A percentile compares a stretch with the other conserved stretches of the same genome.
Conservation (phyloP, 2,888 invertebrate genomes). For the Hanleya hanleyi region DNA sequence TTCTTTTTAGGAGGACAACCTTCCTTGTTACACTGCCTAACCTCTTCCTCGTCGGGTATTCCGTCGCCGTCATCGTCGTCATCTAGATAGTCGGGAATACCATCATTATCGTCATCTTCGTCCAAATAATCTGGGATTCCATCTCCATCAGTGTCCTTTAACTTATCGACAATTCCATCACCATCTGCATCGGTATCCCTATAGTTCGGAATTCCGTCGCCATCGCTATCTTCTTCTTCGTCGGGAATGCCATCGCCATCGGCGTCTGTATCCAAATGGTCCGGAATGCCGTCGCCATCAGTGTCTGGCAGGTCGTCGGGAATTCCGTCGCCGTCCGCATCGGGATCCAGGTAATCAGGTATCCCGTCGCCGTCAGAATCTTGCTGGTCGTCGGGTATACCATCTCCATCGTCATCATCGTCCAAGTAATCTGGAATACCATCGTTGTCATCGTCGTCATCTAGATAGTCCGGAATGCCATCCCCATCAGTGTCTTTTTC, state of each 20-base stretch:
- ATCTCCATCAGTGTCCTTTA: conserved; percentile 56
- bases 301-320: conserved; percentile 49
- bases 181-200: conserved; percentile 51
- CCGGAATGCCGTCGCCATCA: conserved; percentile 69
- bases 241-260: conserved; percentile 52
- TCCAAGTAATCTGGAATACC: conserved; percentile 46
- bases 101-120: conserved; percentile 57
- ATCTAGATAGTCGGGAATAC: conserved; percentile 58
- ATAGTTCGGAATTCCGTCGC: conserved; percentile 43
- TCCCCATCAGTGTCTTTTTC: conserved; percentile 54
- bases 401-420: conserved; percentile 36
- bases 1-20: conserved; percentile 5
- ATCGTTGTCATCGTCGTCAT: conserved; percentile 51
- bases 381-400: conserved; percentile 30
- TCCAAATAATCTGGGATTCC: conserved; percentile 55
- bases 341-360: conserved; percentile 47
- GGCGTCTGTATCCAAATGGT: conserved; percentile 50
- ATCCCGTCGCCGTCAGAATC: conserved; percentile 56
- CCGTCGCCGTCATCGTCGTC: conserved; percentile 54
- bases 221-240: conserved; percentile 35
- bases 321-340: conserved; percentile 52
- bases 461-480: conserved; percentile 45
- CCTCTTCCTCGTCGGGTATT: conserved; percentile 43
- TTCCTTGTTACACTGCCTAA: conserved; percentile 34
- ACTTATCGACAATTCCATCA: conserved; percentile 63